Percentiles rank a stretch among this genome's conserved stretches.
Conservation (phyloP, 2,113 vertebrate species). For the Prunella fulvescens region DNA sequence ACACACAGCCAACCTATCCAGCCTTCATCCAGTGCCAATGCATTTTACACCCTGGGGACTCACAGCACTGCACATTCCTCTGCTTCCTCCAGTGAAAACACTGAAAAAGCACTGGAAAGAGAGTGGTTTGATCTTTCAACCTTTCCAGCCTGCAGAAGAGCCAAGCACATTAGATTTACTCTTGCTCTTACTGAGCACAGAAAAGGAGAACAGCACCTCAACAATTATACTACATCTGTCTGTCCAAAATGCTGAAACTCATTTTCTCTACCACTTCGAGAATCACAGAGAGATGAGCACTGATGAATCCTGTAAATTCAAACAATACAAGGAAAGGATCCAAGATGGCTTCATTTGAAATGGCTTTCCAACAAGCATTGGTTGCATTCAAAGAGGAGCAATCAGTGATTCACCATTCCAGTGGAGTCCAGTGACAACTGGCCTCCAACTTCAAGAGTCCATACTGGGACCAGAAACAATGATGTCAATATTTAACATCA, state of each 20-base stretch:
- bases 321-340: not conserved
- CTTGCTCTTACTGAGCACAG: not conserved
- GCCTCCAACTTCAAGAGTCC: not conserved
- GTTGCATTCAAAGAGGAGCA: not conserved
- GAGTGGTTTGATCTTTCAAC: not conserved
- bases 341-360: not conserved
- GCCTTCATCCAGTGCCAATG: not conserved
- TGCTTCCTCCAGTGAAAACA: not conserved
- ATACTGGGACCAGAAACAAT: not conserved
- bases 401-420: accelerated
- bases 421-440: not conserved
- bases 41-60: not conserved
- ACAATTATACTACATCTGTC: not conserved
- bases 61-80: not conserved
- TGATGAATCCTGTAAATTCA: not conserved
- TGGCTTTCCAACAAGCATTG: not conserved
- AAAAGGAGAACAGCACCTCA: not conserved
- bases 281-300: not conserved
- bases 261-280: not conserved
- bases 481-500: not conserved
- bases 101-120: not conserved
- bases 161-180: accelerated
- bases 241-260: not conserved
- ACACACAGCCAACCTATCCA: not conserved
- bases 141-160: not conserved